Conservation (phyloP, 2,113 vertebrate species). For the Scytalopus superciliaris region DNA sequence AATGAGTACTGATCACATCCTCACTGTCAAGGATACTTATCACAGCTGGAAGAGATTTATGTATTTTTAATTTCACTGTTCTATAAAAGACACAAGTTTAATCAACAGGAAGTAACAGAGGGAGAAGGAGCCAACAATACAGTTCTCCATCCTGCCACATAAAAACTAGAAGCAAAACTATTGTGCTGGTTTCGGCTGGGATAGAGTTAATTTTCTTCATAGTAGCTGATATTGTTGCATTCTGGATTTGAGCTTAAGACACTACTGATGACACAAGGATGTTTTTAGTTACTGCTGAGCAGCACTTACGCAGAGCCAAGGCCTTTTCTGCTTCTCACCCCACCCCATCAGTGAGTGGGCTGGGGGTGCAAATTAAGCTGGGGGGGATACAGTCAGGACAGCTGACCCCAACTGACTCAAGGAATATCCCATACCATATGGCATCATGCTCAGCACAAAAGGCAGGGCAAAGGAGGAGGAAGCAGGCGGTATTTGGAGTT, state of each 20-base stretch:
- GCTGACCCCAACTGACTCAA: not conserved
- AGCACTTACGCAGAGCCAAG: not conserved
- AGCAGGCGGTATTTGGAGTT: not conserved
- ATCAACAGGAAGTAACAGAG: not conserved
- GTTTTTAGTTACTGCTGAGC: not conserved
- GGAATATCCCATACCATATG: not conserved
- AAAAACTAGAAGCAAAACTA: not conserved
- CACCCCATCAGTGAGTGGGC: too few relatives aligned
- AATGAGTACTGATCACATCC: conserved; percentile 66
- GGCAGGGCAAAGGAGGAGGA: not conserved
- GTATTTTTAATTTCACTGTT: not conserved
- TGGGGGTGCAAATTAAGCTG: not conserved
- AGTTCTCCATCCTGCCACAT: not conserved
- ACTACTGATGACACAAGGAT: not conserved
- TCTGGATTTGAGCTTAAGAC: not conserved
- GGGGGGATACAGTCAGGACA: not conserved
- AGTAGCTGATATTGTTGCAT: not conserved
- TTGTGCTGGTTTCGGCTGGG: not conserved
- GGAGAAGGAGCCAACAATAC: not conserved
- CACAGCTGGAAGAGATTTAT: conserved; percentile 73
- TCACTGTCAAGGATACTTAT: conserved; percentile 77
- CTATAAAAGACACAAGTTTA: not conserved
- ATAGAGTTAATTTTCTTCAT: not conserved
- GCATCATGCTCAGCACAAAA: not conserved
- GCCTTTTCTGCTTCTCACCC: not conserved